phyloP scores from a whole-genome alignment of 2,888 invertebrate genomes.

The Tridacna gigas region DNA sequence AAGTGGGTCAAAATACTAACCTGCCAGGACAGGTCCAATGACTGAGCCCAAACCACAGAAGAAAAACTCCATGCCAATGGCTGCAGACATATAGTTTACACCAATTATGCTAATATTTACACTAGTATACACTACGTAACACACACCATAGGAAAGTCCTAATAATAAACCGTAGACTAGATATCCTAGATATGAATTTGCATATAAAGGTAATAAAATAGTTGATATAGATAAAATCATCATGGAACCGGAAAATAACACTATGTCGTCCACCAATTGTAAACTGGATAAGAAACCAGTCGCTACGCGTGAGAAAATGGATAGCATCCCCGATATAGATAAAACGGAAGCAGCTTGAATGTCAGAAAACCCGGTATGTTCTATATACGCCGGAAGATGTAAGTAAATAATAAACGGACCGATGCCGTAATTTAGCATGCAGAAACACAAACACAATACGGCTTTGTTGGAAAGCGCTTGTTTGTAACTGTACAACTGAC shows the following conservation, averaged over 20 bases:
- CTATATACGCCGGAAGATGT: conserved; percentile 43
- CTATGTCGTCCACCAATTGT: conserved; percentile 33
- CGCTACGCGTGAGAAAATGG: conserved; percentile 36
- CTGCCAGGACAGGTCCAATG: conserved; percentile 56
- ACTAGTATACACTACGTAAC: conserved; percentile 43
- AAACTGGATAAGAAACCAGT: conserved; percentile 40
- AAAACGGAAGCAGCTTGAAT: conserved; percentile 46
- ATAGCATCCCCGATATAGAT: conserved; percentile 39
- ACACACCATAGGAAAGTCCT: conserved; percentile 48
- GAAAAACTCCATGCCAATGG: conserved; percentile 54
- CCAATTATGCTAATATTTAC: conserved; percentile 50
- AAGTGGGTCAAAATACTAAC: conserved; percentile 7
- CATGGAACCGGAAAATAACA: conserved; percentile 46
- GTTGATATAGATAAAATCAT: conserved; percentile 40
- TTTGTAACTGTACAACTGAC: conserved; percentile 20
- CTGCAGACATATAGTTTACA: conserved; percentile 53
- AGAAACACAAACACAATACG: conserved; percentile 37
- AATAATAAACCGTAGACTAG: conserved; percentile 42
- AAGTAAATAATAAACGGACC: conserved; percentile 45
- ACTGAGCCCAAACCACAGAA: conserved; percentile 50
- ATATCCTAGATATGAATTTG: conserved; percentile 33
- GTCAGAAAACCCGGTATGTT: conserved; percentile 38
- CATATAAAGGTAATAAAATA: conserved; percentile 44
- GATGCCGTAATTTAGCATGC: conserved; percentile 46
- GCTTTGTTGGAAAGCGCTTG: conserved; percentile 39